Conservation (phyloP, 2,113 vertebrate genomes). For the Scortum barcoo region DNA sequence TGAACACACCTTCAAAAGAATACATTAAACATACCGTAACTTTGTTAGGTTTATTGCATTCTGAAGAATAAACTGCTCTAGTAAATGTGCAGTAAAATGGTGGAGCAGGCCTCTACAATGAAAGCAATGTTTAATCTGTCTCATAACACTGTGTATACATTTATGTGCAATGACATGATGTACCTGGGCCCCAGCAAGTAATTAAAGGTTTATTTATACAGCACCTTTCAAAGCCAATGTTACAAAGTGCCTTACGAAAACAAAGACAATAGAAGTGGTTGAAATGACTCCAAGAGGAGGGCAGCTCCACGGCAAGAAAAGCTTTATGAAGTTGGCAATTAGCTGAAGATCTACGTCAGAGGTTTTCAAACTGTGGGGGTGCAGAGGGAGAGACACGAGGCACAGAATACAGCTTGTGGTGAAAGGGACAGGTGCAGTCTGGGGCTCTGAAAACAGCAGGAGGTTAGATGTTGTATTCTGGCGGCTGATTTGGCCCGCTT, state of each 20-base stretch:
- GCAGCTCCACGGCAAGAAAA: background rate
- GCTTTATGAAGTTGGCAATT: background rate
- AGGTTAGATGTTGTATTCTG: too few relatives aligned
- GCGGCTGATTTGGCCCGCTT: too few relatives aligned
- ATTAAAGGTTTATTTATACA: slow-evolving; percentile 47
- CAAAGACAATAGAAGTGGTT: background rate
- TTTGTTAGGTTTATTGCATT: slow-evolving; percentile 45
- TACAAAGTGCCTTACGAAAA: slow-evolving; percentile 9
- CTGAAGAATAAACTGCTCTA: slow-evolving; percentile 28
- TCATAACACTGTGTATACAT: slow-evolving; percentile 36
- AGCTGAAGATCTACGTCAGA: background rate
- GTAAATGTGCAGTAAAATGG: slow-evolving; percentile 10
- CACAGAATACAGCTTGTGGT: background rate
- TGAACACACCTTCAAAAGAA: slow-evolving; percentile 50
- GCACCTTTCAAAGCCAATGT: slow-evolving; percentile 31
- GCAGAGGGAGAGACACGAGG: background rate
- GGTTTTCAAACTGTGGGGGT: background rate
- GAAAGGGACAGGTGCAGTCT: background rate
- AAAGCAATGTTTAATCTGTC: slow-evolving; percentile 44
- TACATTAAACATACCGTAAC: slow-evolving; percentile 31
- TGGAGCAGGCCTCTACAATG: slow-evolving; percentile 5
- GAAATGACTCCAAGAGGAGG: background rate
- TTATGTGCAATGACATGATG: slow-evolving; percentile 31
- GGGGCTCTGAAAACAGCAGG: background rate
- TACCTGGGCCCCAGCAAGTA: slow-evolving; percentile 37